These are phyloP conservation scores for Phragmatobia fuliginosa DNA, from an alignment of 2,888 invertebrate genomes.

Conservation along the genomic window DNA sequence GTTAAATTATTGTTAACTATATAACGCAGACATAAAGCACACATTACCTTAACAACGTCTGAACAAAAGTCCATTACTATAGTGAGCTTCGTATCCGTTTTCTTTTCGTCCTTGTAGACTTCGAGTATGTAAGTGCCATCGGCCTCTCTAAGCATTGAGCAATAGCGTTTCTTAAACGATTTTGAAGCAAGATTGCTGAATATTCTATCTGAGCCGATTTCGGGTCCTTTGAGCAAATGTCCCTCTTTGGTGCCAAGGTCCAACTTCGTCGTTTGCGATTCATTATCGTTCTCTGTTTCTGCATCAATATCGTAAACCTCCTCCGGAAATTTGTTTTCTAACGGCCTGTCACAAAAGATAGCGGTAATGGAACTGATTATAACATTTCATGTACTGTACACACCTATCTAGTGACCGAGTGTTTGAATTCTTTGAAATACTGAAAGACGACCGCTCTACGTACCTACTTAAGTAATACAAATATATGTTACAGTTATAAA, in stretches of 20 bases:
- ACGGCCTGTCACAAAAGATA: constrained; percentile 62
- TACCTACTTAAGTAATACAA: background rate
- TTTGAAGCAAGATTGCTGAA: constrained; percentile 97
- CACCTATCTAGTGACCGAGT: constrained; percentile 20
- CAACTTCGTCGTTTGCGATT: constrained; percentile 89
- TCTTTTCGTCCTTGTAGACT: constrained; percentile 97
- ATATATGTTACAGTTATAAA: constrained; percentile 9
- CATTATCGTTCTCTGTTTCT: constrained; percentile 93
- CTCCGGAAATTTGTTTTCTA: constrained; percentile 85
- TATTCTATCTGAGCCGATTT: constrained; percentile 95
- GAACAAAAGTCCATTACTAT: constrained; percentile 98
- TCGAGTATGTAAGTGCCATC: constrained; percentile 97
- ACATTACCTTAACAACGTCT: constrained; percentile 92
- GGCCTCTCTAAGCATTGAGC: constrained; percentile 95
- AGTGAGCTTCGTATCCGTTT: constrained; percentile 95
- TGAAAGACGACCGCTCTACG: constrained; percentile 21
- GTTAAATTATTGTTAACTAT: background rate
- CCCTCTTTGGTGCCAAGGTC: constrained; percentile 96
- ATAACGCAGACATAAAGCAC: background rate
- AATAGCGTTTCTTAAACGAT: constrained; percentile 96
- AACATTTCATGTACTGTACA: constrained; percentile 15
- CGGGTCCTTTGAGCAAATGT: constrained; percentile 96
- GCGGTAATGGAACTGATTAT: constrained; percentile 35
- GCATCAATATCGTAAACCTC: constrained; percentile 97
- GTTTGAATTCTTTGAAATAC: constrained; percentile 28